Base-by-base conservation (phyloP, 1,140 invertebrate species). In the Drosophila equinoxialis region DNA sequence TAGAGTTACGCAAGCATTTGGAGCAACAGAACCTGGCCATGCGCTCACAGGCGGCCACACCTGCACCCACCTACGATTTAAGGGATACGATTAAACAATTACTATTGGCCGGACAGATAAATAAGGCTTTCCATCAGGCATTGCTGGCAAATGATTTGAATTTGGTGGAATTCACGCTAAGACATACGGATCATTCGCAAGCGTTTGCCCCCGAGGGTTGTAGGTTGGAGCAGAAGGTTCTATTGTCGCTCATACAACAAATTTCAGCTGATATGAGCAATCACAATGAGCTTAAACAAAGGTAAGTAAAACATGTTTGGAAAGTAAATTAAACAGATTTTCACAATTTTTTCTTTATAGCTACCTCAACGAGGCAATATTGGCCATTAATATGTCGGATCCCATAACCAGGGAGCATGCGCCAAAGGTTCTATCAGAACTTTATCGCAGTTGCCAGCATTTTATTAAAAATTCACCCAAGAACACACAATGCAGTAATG, bases 201-300 rank as follows among this genome's bases (percentile, higher is more conserved):
- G 95, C 98, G 13, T 98, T 99, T 93, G 93, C 93, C 7, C 92
- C 94, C 59, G 82, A 86, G 0, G 94, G 95, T 1, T 96, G 95
- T 90, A 93, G 95, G 11, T 92, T 97, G 11, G 95, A 96, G 63
- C 97, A 98, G 87, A 96, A 96, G 77, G 97, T 98, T 42, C 93
- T 99, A 60, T 93, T 99, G 30, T 98, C 97, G 1, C 94, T 99
- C 2, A 96, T 99, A 74, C 97, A 98, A 92, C 98, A 99, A 91
- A 94, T 99, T 3, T 96, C 97, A 3, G 96, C 96, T 1, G 97
- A 98, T 92, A 94, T 99, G 91, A 94, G 93, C 30, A 94, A 95
- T 63, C 95, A 97, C 82, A 97, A 96, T n/a, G 96, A 97, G 79
- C 93, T 98, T 4, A 98, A 98, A 92, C 94, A 97, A 76, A 97